Evolutionary conservation across 1,140 invertebrate species (phyloP).

Genomic region (Olivierus martensii): DNA sequence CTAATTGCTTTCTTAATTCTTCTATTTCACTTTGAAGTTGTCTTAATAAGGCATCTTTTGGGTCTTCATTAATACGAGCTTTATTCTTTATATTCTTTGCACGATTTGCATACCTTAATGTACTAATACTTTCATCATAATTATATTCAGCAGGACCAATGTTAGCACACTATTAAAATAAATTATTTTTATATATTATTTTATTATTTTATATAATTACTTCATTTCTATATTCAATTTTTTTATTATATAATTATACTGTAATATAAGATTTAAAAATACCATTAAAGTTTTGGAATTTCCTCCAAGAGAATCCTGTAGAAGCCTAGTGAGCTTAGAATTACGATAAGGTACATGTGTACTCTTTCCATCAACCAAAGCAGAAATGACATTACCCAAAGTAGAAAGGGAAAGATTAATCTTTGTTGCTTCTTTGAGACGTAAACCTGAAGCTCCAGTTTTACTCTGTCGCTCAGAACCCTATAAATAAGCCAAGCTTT

Average conservation of each 20-base stretch:
- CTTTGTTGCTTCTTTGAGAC: slow-evolving; percentile 86
- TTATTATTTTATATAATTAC: too few relatives aligned
- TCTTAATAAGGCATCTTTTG: slow-evolving; percentile 88
- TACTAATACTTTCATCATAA: slow-evolving; percentile 95
- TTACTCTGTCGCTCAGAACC: slow-evolving; percentile 80
- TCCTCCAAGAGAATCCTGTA: slow-evolving; percentile 89
- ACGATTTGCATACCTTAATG: slow-evolving; percentile 88
- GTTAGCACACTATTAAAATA: slow-evolving; percentile 58
- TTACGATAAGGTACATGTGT: slow-evolving; percentile 90
- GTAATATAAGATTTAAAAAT: slow-evolving; percentile 11
- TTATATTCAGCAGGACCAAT: slow-evolving; percentile 91
- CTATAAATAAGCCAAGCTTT: too few relatives aligned
- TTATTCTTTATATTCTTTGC: slow-evolving; percentile 97
- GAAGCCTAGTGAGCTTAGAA: slow-evolving; percentile 78
- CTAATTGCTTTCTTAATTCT: slow-evolving; percentile 70
- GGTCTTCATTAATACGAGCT: slow-evolving; percentile 93
- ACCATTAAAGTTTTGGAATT: slow-evolving; percentile 96
- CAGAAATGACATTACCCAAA: slow-evolving; percentile 88
- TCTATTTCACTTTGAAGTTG: slow-evolving; percentile 96
- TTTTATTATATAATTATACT: too few relatives aligned
- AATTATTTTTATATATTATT: background rate
- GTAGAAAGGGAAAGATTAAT: slow-evolving; percentile 90
- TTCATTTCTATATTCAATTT: too few relatives aligned
- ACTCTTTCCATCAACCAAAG: slow-evolving; percentile 83
- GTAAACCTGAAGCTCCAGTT: slow-evolving; percentile 73